These are phyloP conservation scores for Argopecten irradians DNA, from an alignment of 1,140 invertebrate genomes.

Conservation along the genomic window DNA sequence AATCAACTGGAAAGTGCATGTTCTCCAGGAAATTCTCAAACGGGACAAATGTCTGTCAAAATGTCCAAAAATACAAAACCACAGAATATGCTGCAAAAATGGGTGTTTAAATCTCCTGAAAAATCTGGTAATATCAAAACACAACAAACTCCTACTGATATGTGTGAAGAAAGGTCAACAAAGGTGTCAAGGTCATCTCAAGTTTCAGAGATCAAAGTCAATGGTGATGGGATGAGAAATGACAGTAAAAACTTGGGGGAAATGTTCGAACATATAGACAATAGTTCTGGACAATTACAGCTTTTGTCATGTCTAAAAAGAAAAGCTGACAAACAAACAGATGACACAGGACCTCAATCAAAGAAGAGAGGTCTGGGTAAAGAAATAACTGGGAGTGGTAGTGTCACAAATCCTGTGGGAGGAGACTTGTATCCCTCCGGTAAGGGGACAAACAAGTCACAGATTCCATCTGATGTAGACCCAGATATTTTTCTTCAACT, in stretches of 20 bases:
- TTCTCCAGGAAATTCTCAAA: not conserved
- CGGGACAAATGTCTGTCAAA: not conserved
- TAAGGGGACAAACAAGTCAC: not conserved
- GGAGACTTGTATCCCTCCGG: not conserved
- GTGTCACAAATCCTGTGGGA: no score
- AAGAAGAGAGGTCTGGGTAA: constrained; percentile 45
- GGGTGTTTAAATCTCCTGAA: not conserved
- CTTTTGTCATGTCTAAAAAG: not conserved
- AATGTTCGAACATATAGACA: not conserved
- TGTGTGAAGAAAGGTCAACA: not conserved
- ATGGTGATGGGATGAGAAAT: not conserved
- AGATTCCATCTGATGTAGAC: not conserved
- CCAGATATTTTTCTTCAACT: constrained; percentile 42
- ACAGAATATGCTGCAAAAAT: not conserved
- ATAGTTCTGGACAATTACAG: not conserved
- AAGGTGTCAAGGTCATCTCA: not conserved
- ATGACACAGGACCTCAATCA: not conserved
- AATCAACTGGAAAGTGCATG: not conserved
- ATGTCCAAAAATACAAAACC: not conserved
- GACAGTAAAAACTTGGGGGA: not conserved
- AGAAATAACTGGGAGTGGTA: constrained; percentile 31
- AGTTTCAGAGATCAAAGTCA: not conserved
- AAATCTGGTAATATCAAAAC: not conserved
- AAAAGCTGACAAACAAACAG: not conserved
- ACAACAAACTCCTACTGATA: not conserved